These are phyloP conservation scores for Eudasyphora cyanicolor DNA, from an alignment of 2,888 invertebrate genomes.

Conservation along the genomic window DNA sequence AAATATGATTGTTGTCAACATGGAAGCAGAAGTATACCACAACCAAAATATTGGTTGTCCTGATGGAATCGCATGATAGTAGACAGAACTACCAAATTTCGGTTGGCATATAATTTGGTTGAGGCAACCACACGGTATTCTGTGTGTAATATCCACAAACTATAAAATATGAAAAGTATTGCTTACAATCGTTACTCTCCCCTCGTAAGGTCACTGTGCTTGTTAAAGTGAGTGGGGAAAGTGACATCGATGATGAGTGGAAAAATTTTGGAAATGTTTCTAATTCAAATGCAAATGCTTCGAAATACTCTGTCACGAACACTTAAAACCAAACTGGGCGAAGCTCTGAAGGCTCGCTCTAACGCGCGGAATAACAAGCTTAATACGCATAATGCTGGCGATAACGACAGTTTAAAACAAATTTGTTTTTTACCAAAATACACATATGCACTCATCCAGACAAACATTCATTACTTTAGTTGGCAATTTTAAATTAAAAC, in stretches of 20 bases:
- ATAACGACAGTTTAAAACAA: constrained; percentile 61
- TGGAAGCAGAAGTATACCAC: too few relatives aligned
- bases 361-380: constrained; percentile 28
- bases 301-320: constrained; percentile 52
- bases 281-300: constrained; percentile 56
- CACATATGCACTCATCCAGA: not conserved
- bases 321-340: constrained; percentile 47
- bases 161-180: too few relatives aligned
- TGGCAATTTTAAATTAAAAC: constrained; percentile 24
- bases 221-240: constrained; percentile 5
- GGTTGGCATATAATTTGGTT: too few relatives aligned
- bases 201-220: constrained; percentile 8
- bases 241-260: not conserved
- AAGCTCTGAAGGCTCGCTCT: constrained; percentile 38
- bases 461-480: not conserved
- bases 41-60: too few relatives aligned
- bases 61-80: too few relatives aligned
- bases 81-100: too few relatives aligned
- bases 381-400: constrained; percentile 52
- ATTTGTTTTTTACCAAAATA: constrained; percentile 50
- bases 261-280: constrained; percentile 38
- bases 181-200: not conserved
- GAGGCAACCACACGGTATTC: too few relatives aligned
- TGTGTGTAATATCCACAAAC: too few relatives aligned
- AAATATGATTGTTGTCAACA: too few relatives aligned